Percentiles rank a stretch among this genome's conserved stretches.
Evolutionary conservation across 2,113 vertebrate species (phyloP).

Genomic region (Genyomyrus donnyi): DNA sequence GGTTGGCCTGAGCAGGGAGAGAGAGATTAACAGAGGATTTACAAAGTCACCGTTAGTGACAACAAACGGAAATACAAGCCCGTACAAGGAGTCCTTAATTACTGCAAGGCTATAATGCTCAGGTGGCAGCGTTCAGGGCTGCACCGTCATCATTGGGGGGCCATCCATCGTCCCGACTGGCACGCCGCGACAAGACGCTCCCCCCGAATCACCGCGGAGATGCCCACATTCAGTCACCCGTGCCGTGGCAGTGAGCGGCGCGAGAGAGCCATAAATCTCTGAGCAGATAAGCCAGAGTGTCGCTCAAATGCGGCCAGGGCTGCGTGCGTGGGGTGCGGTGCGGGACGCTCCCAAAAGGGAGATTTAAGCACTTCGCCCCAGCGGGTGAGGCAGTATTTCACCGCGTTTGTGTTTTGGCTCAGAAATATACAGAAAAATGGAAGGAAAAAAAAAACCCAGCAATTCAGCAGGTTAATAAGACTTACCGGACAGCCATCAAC

Average conservation of each 20-base stretch:
- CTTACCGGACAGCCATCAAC: constrained; percentile 96
- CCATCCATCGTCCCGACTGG: background rate
- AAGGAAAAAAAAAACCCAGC: constrained; percentile 15
- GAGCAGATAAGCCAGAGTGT: background rate
- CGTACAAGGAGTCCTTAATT: background rate
- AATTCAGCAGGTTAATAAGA: background rate
- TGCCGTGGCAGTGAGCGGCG: background rate
- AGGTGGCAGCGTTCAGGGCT: background rate
- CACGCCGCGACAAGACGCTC: background rate
- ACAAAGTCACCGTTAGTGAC: background rate
- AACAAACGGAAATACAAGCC: background rate
- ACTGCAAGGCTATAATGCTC: background rate
- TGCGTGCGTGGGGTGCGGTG: fast-evolving
- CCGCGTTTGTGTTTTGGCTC: background rate
- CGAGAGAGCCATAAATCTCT: background rate
- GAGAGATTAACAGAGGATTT: background rate
- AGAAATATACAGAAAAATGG: background rate
- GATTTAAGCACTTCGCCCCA: background rate
- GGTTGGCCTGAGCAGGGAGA: constrained; percentile 71
- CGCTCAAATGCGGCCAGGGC: background rate
- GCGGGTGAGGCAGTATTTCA: background rate
- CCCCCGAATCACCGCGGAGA: background rate
- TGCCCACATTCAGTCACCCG: background rate
- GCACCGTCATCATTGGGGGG: background rate
- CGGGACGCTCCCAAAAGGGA: background rate